Base-by-base conservation (phyloP, 2,888 invertebrate genomes). In the Brassicogethes aeneus region DNA sequence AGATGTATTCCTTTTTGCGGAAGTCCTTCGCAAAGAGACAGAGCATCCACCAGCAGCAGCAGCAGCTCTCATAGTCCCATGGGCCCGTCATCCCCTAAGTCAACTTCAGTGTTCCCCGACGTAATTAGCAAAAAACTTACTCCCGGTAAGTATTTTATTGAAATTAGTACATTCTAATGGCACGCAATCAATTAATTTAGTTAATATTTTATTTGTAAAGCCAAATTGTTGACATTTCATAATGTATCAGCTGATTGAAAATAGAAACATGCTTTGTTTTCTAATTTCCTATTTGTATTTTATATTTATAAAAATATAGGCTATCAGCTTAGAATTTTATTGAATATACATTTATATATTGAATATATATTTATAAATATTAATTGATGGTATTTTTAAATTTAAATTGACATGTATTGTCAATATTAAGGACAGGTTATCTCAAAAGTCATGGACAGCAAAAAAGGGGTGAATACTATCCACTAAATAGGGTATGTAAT, bases 1-100 rank as follows among this genome's bases (percentile, higher is more conserved):
- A 81, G 94, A 73, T 94, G 92, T 33, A 82, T 85, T 61, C 91
- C 91, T 44, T 85, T 91, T 74, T 86, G 88, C 60, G 77, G 79
- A 44, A 78, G 80, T 42, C 66, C 80, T 52, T 62, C 63, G 37
- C 60, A 64, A 42, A 58, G 57, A 43, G 65, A 65, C 36, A 56
- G 57, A 42, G 50, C 59, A 31, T 64, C 61, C 39, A 52, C 65
- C 50, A 49, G 48, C 5, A 44, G 66, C 61, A 54, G 45, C 29
- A 69, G 71, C 58, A 70, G 77, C 68, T 67, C 74, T 64, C 64
- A 73, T 7, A 43, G 39, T 39, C n/a, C n/a, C n/a, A 65, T 17
- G 68, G 57, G 30, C 65, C 45, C 57, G 16, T 46, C 56, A 34
- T 53, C 63, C 67, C 56, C 61, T 72, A 61, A 77, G 79, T 67